Evolutionary conservation across 2,888 invertebrate genomes (phyloP).

Genomic region (Sylvicola cinctus): DNA sequence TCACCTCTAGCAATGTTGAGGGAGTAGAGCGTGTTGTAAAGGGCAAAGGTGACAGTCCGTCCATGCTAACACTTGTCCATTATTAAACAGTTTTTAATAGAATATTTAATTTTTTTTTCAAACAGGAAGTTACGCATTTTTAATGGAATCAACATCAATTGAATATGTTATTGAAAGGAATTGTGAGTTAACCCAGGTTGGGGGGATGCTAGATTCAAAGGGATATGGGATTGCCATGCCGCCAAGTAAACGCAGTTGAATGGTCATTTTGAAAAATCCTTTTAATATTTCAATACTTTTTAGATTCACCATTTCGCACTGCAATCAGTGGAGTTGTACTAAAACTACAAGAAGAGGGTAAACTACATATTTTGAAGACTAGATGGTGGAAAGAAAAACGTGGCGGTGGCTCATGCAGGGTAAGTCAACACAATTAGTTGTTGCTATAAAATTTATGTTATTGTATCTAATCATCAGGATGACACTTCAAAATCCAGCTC

Average conservation of each 20-base stretch:
- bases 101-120: neutral
- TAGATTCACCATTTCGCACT: slow-evolving; percentile 88
- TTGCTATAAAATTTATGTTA: neutral
- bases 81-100: no score
- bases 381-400: slow-evolving; percentile 96
- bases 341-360: slow-evolving; percentile 88
- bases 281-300: neutral
- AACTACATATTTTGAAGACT: slow-evolving; percentile 78
- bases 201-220: slow-evolving; percentile 80
- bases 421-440: slow-evolving; percentile 23
- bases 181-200: slow-evolving; percentile 80
- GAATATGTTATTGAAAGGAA: slow-evolving; percentile 83
- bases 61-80: neutral
- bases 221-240: slow-evolving; percentile 92
- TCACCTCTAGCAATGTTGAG: slow-evolving; percentile 66
- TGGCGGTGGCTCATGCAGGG: slow-evolving; percentile 70
- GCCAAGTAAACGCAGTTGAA: slow-evolving; percentile 41
- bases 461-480: slow-evolving; percentile 31
- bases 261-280: neutral
- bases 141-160: slow-evolving; percentile 95
- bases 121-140: slow-evolving; percentile 62
- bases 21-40: slow-evolving; percentile 78
- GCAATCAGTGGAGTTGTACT: slow-evolving; percentile 87
- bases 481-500: slow-evolving; percentile 70
- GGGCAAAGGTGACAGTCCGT: slow-evolving; percentile 35